Evolutionary conservation across 2,797 vertebrate species (phyloP).

Genomic region (Aselliscus stoliczkanus): DNA sequence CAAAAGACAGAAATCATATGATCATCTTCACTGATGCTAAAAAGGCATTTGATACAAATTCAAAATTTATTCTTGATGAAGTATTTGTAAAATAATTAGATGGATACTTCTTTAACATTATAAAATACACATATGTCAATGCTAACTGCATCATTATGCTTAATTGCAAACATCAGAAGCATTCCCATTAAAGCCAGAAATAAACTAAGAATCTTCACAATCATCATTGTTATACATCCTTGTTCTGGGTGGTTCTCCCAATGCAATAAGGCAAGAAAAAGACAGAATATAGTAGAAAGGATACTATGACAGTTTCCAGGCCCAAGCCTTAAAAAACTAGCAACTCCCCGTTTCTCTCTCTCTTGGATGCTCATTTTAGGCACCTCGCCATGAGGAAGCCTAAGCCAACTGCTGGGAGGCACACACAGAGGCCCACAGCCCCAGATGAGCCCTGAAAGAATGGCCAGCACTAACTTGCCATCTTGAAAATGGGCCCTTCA

Average conservation of each 20-base stretch:
- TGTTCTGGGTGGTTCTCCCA: not conserved
- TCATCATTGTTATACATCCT: not conserved
- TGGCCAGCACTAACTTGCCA: not conserved
- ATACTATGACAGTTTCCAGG: not conserved
- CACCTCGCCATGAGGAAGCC: not conserved
- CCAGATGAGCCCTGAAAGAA: not conserved
- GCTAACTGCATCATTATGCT: not conserved
- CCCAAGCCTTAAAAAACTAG: not conserved
- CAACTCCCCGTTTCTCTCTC: not conserved
- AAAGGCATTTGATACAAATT: not conserved
- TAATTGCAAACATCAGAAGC: not conserved
- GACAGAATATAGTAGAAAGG: not conserved
- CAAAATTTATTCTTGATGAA: not conserved
- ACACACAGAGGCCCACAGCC: no score
- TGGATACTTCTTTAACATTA: not conserved
- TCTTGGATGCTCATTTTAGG: not conserved
- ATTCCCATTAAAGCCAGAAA: not conserved
- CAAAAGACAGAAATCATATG: not conserved
- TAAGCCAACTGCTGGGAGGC: not conserved
- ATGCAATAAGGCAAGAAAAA: not conserved
- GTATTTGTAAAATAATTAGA: not conserved
- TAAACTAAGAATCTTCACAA: not conserved
- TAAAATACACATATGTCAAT: not conserved
- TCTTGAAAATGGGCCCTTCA: not conserved
- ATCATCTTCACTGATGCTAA: not conserved